These are phyloP conservation scores for Porites lobata DNA, from an alignment of 92 coral and sea anemone genomes.

Conservation along the genomic window DNA sequence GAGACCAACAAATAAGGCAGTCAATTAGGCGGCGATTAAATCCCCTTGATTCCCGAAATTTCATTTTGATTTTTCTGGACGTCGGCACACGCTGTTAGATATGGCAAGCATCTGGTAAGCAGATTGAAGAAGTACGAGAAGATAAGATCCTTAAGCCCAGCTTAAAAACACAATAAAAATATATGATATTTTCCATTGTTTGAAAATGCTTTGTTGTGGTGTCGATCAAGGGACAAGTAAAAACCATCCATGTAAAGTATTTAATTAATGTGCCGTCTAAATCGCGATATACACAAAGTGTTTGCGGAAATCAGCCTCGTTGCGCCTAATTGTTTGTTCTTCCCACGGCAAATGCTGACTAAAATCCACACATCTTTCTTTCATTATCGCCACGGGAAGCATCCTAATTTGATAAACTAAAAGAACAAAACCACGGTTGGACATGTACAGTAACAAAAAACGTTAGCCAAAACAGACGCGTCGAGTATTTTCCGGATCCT, in stretches of 20 bases:
- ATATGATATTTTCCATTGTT: slow-evolving; percentile 49
- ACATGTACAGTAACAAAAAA: slow-evolving; percentile 9
- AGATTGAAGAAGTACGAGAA: slow-evolving; percentile 44
- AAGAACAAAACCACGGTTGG: slow-evolving; percentile 19
- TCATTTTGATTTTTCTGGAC: slow-evolving; percentile 20
- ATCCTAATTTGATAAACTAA: neutral
- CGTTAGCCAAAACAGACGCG: neutral
- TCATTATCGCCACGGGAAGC: slow-evolving; percentile 37
- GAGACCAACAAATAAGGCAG: slow-evolving; percentile 37
- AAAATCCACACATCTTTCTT: slow-evolving; percentile 33
- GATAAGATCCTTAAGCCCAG: slow-evolving; percentile 31
- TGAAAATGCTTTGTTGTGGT: slow-evolving; percentile 1
- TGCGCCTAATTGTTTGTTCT: slow-evolving; percentile 34
- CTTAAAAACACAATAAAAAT: slow-evolving; percentile 48
- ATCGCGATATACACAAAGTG: slow-evolving; percentile 30
- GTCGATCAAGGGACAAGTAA: slow-evolving; percentile 10
- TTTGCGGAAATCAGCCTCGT: slow-evolving; percentile 24
- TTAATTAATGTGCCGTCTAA: slow-evolving; percentile 29
- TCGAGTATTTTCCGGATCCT: neutral
- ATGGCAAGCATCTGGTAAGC: slow-evolving; percentile 36
- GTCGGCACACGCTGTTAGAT: slow-evolving; percentile 40
- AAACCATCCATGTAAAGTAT: slow-evolving; percentile 8
- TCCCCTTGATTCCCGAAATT: slow-evolving; percentile 49
- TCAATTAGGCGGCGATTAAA: slow-evolving; percentile 54
- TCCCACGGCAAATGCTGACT: slow-evolving; percentile 15